These are phyloP conservation scores for Cyphomyrmex costatus DNA, from an alignment of 1,140 invertebrate genomes.

Conservation along the genomic window DNA sequence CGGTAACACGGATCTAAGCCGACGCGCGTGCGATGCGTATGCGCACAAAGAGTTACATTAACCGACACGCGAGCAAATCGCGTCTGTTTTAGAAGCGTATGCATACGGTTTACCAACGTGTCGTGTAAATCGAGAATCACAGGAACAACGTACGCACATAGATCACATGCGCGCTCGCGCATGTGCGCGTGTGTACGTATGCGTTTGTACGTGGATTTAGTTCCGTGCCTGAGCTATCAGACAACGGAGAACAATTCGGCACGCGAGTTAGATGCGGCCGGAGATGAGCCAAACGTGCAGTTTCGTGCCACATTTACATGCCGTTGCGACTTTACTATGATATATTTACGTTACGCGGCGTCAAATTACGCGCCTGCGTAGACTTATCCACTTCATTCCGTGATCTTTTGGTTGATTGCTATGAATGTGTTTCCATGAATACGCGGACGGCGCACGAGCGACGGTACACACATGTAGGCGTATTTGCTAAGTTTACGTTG, in stretches of 20 bases:
- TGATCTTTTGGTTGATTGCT: neutral
- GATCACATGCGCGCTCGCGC: neutral
- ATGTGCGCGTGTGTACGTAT: neutral
- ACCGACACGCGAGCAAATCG: slow-evolving; percentile 34
- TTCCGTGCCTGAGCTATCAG: slow-evolving; percentile 29
- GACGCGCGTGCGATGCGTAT: neutral
- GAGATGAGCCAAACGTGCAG: slow-evolving; percentile 18
- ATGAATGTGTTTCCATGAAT: slow-evolving; percentile 10
- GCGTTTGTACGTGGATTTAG: neutral
- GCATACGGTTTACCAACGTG: slow-evolving; percentile 22
- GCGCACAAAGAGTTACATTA: slow-evolving; percentile 49
- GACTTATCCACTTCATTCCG: slow-evolving; percentile 3
- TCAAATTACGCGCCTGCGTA: neutral
- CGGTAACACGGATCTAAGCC: slow-evolving; percentile 17
- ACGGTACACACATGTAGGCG: neutral
- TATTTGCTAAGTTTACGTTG: slow-evolving; percentile 47
- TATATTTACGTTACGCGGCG: neutral
- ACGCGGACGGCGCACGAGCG: neutral
- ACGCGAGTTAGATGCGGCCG: slow-evolving; percentile 17
- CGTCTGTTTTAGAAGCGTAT: neutral
- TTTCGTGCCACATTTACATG: slow-evolving; percentile 4
- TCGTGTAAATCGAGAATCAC: slow-evolving; percentile 59
- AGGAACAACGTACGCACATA: slow-evolving; percentile 46
- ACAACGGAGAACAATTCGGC: slow-evolving; percentile 52
- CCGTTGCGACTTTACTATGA: slow-evolving; percentile 15